Evolutionary conservation across 2,113 vertebrate species (phyloP), one percentile per base, ranked within the genome.

Genomic region (Orientallactaga bullata): DNA sequence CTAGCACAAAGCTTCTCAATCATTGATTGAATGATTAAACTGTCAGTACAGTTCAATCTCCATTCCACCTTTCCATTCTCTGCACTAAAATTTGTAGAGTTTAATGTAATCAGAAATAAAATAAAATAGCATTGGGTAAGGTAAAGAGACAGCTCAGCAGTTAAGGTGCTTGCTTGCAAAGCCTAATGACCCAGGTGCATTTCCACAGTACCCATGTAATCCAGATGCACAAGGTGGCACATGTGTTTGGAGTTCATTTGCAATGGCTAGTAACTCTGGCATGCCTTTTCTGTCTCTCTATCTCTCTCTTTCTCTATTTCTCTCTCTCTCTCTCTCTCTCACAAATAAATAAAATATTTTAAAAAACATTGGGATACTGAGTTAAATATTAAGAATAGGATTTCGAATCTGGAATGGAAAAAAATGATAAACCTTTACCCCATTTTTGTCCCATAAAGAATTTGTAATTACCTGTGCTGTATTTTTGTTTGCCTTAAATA

Each of bases 401-500:
- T 32, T 30, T 82, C 13, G 39, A 65, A 63, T 61, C 21, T 68
- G 55, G 24, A 72, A 93, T 35, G 35, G 35, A 10, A 18, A 90
- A 90, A 90, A 92, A 82, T 72, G 17, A 65, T 71, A 69, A 82
- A 5, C 23, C 89, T 86, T 73, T 73, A 60, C 11, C 60, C 26
- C 35, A 35, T 80, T 24, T 2, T 78, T 92, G 30, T 65, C 26
- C 87, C 69, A 84, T 55, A 16, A 95, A 69, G 42, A 71, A n/a
- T 10, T 30, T 94, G 72, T 68, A 60, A 61, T 63, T 84, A 84
- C 9, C 51, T 63, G 9, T 17, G 58, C 23, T 68, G 7, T 83
- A 26, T 92, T 94, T 81, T 92, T 13, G 87, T 82, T 91, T 86
- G 51, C 69, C 80, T 69, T 94, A 28, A 66, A 90, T 28, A 84